Percentiles rank a stretch among this genome's conserved stretches.
Conservation (phyloP, 2,888 invertebrate species). For the Carabus problematicus region DNA sequence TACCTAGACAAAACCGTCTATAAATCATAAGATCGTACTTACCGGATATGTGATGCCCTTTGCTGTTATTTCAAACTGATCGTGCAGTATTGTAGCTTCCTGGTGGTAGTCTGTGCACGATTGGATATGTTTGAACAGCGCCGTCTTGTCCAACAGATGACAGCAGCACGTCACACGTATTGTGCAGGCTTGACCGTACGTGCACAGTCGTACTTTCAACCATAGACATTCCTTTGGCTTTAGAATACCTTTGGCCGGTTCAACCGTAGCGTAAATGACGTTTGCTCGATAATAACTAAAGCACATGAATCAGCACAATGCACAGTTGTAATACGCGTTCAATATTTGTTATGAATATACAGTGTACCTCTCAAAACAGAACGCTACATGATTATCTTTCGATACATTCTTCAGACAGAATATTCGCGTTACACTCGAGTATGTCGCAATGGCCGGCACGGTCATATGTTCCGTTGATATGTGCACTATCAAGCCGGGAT, state of each 20-base stretch:
- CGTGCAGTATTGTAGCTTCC: not conserved
- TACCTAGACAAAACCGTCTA: not conserved
- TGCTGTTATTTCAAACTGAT: slow-evolving; percentile 10
- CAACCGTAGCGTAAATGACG: not conserved
- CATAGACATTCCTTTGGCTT: not conserved
- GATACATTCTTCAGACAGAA: slow-evolving; percentile 7
- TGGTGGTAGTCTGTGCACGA: not conserved
- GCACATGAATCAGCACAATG: not conserved
- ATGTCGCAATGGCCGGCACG: slow-evolving; percentile 3
- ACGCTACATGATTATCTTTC: not conserved
- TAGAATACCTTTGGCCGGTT: not conserved
- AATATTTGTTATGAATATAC: not conserved
- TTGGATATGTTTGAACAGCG: not conserved
- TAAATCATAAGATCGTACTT: not conserved
- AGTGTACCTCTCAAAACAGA: slow-evolving; percentile 19
- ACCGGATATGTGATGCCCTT: slow-evolving; percentile 12
- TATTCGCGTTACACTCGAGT: slow-evolving; percentile 5
- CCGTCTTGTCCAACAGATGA: slow-evolving; percentile 14
- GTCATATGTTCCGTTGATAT: slow-evolving; percentile 24
- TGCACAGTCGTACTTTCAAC: not conserved
- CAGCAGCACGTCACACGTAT: not conserved
- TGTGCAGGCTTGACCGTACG: not conserved
- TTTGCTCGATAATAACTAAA: slow-evolving; percentile 12
- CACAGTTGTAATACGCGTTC: not conserved
- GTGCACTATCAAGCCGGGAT: not conserved